phyloP scores from a whole-genome alignment of 2,113 vertebrate genomes.

The Aegithalos caudatus region DNA sequence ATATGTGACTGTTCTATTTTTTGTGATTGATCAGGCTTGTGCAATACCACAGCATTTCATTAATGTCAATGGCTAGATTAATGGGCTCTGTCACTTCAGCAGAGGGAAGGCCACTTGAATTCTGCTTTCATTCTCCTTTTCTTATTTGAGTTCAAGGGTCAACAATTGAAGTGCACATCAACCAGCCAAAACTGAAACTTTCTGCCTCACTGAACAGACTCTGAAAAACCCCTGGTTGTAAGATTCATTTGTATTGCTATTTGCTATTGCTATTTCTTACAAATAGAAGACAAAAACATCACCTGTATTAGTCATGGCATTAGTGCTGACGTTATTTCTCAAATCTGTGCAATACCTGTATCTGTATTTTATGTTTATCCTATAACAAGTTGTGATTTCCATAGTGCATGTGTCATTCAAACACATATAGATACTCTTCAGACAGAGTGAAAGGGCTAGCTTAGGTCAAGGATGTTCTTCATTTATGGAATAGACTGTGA shows the following conservation, averaged over 20 bases:
- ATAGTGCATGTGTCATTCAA: background rate
- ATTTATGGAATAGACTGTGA: background rate
- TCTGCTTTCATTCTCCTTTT: slow-evolving; percentile 10
- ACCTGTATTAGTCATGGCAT: background rate
- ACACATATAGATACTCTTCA: background rate
- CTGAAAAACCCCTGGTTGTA: background rate
- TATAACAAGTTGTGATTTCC: background rate
- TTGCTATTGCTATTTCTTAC: background rate
- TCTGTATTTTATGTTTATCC: background rate
- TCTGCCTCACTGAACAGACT: background rate
- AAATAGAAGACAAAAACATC: background rate
- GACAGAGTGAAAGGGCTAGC: background rate
- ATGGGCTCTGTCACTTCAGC: background rate
- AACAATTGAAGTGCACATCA: slow-evolving; percentile 33
- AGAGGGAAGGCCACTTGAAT: slow-evolving; percentile 16
- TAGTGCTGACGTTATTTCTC: background rate
- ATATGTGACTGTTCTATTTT: slow-evolving; percentile 23
- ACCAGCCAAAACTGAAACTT: slow-evolving; percentile 12
- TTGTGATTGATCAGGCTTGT: slow-evolving; percentile 33
- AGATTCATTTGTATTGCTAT: background rate
- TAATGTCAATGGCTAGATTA: slow-evolving; percentile 54
- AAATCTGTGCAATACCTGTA: background rate
- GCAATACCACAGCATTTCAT: slow-evolving; percentile 64
- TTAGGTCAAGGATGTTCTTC: background rate
- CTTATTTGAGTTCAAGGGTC: slow-evolving; percentile 55